These are phyloP conservation scores for pig (Sus scrofa) DNA, from an alignment of 2,113 vertebrate species.

Conservation along the genomic window T2T-Sscrofa CM000816.6:95918001-95918500, in stretches of 20 bases:
- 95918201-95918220: not conserved
- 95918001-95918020: not conserved
- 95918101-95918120: not conserved
- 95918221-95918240: not conserved
- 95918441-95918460: not conserved
- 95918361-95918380: slow-evolving; percentile 26
- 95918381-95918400: not conserved
- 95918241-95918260: not conserved
- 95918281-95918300: not conserved
- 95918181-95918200: slow-evolving; percentile 38
- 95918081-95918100: not conserved
- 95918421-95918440: not conserved
- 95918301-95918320: not conserved
- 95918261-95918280: not conserved
- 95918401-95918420: not conserved
- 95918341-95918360: not conserved
- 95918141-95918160: not conserved
- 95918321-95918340: not conserved
- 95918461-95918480: not conserved
- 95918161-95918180: not conserved
- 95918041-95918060: not conserved
- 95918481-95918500: not conserved
- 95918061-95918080: not conserved
- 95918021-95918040: not conserved
- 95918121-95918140: not conserved